Conservation (phyloP, 2,113 vertebrate genomes). For the Psophia crepitans region DNA sequence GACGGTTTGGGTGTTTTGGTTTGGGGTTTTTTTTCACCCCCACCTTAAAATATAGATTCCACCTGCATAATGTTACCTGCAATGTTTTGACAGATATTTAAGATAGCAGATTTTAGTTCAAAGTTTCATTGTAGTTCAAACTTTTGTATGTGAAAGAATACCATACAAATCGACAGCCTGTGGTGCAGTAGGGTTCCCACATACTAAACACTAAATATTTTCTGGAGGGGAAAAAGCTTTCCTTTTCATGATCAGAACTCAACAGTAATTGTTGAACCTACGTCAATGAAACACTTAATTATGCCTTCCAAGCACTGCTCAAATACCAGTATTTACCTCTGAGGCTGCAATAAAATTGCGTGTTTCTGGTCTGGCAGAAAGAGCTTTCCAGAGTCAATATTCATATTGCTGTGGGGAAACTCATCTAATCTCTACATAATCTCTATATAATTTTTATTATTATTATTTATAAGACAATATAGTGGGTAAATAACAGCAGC, state of each 20-base stretch:
- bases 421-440: conserved; percentile 13
- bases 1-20: neutral
- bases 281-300: conserved; percentile 21
- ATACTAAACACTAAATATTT: neutral
- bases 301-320: conserved; percentile 2
- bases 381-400: conserved; percentile 41
- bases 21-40: neutral
- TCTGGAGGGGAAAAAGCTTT: neutral
- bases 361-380: conserved; percentile 17
- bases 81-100: neutral
- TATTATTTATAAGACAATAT: conserved; percentile 32
- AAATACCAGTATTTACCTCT: conserved; percentile 49
- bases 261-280: neutral
- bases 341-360: conserved; percentile 35
- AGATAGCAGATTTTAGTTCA: neutral
- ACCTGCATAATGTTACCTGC: neutral
- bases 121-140: neutral
- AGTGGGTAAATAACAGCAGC: conserved; percentile 9
- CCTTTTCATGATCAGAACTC: neutral
- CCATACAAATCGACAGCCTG: neutral
- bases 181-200: neutral
- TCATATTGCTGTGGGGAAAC: conserved; percentile 11
- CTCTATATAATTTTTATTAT: neutral
- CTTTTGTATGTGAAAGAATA: neutral
- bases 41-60: neutral